Percentiles rank a stretch among this genome's conserved stretches.
Evolutionary conservation across 2,797 vertebrate genomes (phyloP).

Genomic region (Rhinophrynus dorsalis): DNA sequence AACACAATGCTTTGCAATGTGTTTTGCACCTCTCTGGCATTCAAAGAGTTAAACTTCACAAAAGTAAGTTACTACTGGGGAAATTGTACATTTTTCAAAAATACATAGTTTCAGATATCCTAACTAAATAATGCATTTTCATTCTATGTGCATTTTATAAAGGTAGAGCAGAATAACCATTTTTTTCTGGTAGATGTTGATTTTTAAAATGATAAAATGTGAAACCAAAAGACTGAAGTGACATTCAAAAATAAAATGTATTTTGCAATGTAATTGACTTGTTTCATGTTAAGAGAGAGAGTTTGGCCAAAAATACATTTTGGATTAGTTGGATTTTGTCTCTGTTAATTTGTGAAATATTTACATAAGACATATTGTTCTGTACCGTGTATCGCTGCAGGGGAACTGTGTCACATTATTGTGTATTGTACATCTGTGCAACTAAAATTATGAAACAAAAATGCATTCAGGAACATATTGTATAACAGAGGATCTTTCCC

Average conservation of each 20-base stretch:
- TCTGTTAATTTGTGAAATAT: not conserved
- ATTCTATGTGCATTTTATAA: too few relatives aligned
- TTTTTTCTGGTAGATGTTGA: not conserved
- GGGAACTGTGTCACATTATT: not conserved
- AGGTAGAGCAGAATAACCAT: too few relatives aligned
- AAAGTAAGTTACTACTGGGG: too few relatives aligned
- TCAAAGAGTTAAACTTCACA: too few relatives aligned
- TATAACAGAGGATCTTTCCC: not conserved
- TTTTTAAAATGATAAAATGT: not conserved
- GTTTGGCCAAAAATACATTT: slow-evolving; percentile 12
- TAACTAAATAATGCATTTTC: too few relatives aligned
- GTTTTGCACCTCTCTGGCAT: too few relatives aligned
- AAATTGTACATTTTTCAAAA: too few relatives aligned
- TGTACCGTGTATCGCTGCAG: not conserved
- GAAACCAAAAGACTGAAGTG: not conserved
- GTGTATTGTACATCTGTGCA: slow-evolving; percentile 33
- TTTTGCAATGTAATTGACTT: slow-evolving; percentile 2
- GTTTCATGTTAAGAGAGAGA: not conserved
- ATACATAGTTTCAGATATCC: too few relatives aligned
- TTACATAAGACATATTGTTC: slow-evolving; percentile 23
- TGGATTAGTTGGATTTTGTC: not conserved
- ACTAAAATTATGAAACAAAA: slow-evolving; percentile 16
- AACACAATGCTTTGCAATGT: too few relatives aligned
- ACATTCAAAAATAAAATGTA: not conserved
- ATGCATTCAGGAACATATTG: slow-evolving; percentile 18